These are phyloP conservation scores for Drosophila leonis DNA, from an alignment of 2,888 invertebrate species.

Conservation along the genomic window DNA sequence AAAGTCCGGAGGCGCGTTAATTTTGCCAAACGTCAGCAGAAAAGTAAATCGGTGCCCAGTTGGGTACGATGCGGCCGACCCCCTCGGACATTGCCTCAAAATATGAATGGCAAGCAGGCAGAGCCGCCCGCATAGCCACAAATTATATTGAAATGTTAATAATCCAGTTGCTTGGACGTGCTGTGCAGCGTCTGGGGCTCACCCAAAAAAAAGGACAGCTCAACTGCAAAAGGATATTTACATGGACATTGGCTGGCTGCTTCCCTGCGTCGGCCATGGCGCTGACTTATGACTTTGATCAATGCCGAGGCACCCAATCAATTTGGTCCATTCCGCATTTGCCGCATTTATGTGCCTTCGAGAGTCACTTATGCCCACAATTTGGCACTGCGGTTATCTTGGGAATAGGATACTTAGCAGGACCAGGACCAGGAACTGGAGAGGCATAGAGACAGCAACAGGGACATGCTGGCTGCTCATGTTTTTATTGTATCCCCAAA, in stretches of 20 bases:
- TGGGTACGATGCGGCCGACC: slow-evolving; percentile 23
- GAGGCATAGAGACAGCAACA: neutral
- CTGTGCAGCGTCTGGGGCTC: slow-evolving; percentile 39
- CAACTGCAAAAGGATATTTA: slow-evolving; percentile 78
- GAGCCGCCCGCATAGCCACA: slow-evolving; percentile 40
- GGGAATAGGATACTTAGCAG: slow-evolving; percentile 28
- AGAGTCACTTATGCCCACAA: slow-evolving; percentile 79
- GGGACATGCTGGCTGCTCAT: neutral
- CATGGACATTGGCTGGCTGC: slow-evolving; percentile 73
- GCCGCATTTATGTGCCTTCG: slow-evolving; percentile 68
- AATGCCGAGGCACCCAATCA: slow-evolving; percentile 65
- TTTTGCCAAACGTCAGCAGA: slow-evolving; percentile 78
- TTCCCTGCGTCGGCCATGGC: slow-evolving; percentile 26
- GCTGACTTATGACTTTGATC: slow-evolving; percentile 83
- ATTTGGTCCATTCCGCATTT: slow-evolving; percentile 53
- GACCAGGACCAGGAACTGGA: neutral
- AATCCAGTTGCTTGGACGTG: slow-evolving; percentile 80
- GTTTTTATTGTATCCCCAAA: neutral
- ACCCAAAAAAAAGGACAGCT: slow-evolving; percentile 62
- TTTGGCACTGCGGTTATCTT: slow-evolving; percentile 75
- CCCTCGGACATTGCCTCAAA: slow-evolving; percentile 23
- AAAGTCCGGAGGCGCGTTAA: slow-evolving; percentile 78
- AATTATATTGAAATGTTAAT: slow-evolving; percentile 82
- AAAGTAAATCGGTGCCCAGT: slow-evolving; percentile 62
- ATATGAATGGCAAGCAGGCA: slow-evolving; percentile 56